Evolutionary conservation across 2,888 invertebrate genomes (phyloP), one percentile per base, ranked within the genome.

Genomic region (Chrysolina americana): DNA sequence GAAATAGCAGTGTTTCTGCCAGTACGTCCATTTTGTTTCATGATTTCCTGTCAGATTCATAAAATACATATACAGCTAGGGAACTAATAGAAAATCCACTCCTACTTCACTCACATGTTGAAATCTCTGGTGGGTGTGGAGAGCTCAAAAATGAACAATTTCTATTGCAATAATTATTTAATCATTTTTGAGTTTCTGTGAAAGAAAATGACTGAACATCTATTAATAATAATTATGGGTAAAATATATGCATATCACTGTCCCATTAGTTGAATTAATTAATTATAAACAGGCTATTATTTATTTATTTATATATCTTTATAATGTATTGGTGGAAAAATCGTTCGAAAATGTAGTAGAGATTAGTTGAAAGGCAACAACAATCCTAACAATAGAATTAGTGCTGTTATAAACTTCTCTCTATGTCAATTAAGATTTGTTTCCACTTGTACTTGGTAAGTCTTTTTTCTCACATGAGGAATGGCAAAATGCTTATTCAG

Each of bases 161-260:
- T 48, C n/a, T 4, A 56, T 19, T 56, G 21, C 21, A 13, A 23
- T 23, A 56, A 23, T 56, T 23, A 56, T 56, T 17, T 11, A 23
- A 10, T 19, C 13, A 59, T 28, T 59, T n/a, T 28, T 59, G 36
- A 59, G 28, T 59, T 50, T 50, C 15, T 50, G 50, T 36, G 36
- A n/a, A 59, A 59, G 28, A 44, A 44, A 15, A 28, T 28, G 59
- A 36, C 59, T 59, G 59, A 59, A 23, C 17, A 59, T 36, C 59
- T 13, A 28, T n/a, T 59, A 28, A n/a, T 9, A 28, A 17, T 21
- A 21, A 11, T 19, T 36, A 59, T 36, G 15, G 23, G 23, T n/a
- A 36, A 59, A 50, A 59, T n/a, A 36, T 6, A 59, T 59, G 36
- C 59, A 59, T 59, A 59, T 59, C 59, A 59, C 36, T 36, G 59